These are phyloP conservation scores for Elmis aenea DNA, from an alignment of 2,888 invertebrate genomes.

Conservation along the genomic window DNA sequence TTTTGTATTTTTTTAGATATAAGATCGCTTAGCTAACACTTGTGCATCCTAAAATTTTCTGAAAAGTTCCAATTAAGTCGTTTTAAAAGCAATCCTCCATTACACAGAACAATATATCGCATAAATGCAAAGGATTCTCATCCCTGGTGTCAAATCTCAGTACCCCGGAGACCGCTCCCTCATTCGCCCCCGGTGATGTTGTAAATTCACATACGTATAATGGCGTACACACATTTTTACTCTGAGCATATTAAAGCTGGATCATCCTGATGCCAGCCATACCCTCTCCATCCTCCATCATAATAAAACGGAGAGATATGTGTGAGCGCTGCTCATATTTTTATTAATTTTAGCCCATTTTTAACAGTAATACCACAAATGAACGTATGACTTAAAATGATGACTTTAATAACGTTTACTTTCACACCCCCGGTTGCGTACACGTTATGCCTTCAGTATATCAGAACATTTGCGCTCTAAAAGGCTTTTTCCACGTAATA, in stretches of 20 bases:
- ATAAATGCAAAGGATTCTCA: too few relatives aligned
- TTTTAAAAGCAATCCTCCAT: too few relatives aligned
- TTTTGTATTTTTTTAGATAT: too few relatives aligned
- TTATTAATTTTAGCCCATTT: slow-evolving; percentile 37
- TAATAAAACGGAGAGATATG: slow-evolving; percentile 26
- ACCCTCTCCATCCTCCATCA: slow-evolving; percentile 27
- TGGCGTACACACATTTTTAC: slow-evolving; percentile 48
- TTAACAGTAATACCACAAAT: slow-evolving; percentile 33
- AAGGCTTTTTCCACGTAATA: too few relatives aligned
- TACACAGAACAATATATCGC: too few relatives aligned
- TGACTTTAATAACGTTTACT: slow-evolving; percentile 32
- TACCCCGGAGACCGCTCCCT: slow-evolving; percentile 17
- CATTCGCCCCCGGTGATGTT: slow-evolving; percentile 23
- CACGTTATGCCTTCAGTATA: too few relatives aligned
- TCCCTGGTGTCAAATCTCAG: slow-evolving; percentile 22
- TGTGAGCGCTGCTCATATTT: slow-evolving; percentile 31
- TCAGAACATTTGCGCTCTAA: too few relatives aligned
- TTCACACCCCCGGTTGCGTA: too few relatives aligned
- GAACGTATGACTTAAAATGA: slow-evolving; percentile 29
- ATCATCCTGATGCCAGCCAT: slow-evolving; percentile 29
- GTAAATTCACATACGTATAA: slow-evolving; percentile 43
- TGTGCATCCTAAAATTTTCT: too few relatives aligned
- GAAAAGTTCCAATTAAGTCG: too few relatives aligned
- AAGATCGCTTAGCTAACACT: too few relatives aligned
- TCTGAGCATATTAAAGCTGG: slow-evolving; percentile 41